These are phyloP conservation scores for Aspiorhynchus laticeps DNA, from an alignment of 2,113 vertebrate species.

Conservation along the genomic window DNA sequence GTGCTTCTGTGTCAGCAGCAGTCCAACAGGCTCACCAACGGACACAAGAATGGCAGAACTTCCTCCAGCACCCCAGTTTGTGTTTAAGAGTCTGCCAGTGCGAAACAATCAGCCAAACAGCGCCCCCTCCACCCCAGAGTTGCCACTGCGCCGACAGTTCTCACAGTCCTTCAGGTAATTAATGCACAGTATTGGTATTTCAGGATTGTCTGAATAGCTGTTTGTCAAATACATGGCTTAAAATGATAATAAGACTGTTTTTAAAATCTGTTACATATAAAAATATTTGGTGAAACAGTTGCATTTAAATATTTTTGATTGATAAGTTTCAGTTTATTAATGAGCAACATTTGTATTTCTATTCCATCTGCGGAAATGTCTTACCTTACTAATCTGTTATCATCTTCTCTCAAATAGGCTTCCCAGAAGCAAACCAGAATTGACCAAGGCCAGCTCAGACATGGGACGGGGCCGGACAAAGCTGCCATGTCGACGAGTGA, in stretches of 20 bases:
- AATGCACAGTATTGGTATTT: not conserved
- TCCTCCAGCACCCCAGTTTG: conserved; percentile 69
- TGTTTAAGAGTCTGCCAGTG: conserved; percentile 68
- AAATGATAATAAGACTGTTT: too few relatives aligned
- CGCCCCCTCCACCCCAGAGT: conserved; percentile 83
- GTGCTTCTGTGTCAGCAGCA: conserved; percentile 67
- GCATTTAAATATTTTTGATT: not conserved
- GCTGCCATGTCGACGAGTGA: conserved; percentile 73
- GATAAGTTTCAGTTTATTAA: not conserved
- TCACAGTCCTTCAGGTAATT: conserved; percentile 83
- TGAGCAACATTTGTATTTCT: not conserved
- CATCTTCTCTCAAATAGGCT: conserved; percentile 67
- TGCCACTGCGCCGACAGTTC: conserved; percentile 78
- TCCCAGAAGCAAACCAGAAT: conserved; percentile 69
- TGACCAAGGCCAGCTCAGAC: conserved; percentile 56
- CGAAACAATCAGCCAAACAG: conserved; percentile 76
- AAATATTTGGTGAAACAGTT: not conserved
- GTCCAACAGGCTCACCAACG: conserved; percentile 69
- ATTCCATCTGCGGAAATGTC: not conserved
- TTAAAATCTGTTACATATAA: too few relatives aligned
- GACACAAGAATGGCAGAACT: conserved; percentile 63
- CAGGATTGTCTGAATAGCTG: not conserved
- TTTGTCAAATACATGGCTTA: not conserved
- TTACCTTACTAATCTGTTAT: not conserved
- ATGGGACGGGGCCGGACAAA: conserved; percentile 71